Base-by-base conservation (phyloP, 2,797 vertebrate species). In the Girardinus metallicus region DNA sequence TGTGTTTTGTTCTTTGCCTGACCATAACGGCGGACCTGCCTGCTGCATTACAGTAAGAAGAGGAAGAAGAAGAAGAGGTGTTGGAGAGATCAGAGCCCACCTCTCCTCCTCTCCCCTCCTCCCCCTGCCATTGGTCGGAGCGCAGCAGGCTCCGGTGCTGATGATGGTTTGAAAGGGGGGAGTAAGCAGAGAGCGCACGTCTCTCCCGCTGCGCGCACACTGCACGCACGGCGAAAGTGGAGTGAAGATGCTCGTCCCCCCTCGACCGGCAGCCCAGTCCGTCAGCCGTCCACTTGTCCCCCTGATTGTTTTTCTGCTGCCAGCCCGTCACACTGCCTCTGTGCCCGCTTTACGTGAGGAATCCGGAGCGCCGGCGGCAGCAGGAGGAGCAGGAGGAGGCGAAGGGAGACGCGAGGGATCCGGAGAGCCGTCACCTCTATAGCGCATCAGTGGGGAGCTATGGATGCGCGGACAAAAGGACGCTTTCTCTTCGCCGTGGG, bases 401-500 rank as follows among this genome's bases (percentile, higher is more conserved):
- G 80, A 73, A 73, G 77, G 84, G 83, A 76, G 81, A 75, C 82
- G 46, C 29, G 83, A 41, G 82, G 57, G 88, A 68, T 43, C 87
- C 85, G 82, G 86, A 83, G 80, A 78, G 16, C 41, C 64, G 47
- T 29, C 81, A 43, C 34, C 77, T 47, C 76, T 76, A 29, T 66
- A 82, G 85, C 79, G 80, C 5, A n/a, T 83, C 84, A 46, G 88
- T 55, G 91, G 86, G 85, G 74, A 87, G 84, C 87, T 74, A 95
- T 95, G 94, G 90, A 79, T 71, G 90, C 93, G 87, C 89, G 89
- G 89, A 81, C 84, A 39, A 80, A 90, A 26, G 94, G 94, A 94
- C 92, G 90, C 76, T 90, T 88, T 90, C 85, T 89, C 80, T 81
- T 80, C 83, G 36, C 47, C 77, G 31, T 78, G 73, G 93, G 83